phyloP scores from a whole-genome alignment of 1,140 invertebrate species.

The Drosophila melanogaster region DNA sequence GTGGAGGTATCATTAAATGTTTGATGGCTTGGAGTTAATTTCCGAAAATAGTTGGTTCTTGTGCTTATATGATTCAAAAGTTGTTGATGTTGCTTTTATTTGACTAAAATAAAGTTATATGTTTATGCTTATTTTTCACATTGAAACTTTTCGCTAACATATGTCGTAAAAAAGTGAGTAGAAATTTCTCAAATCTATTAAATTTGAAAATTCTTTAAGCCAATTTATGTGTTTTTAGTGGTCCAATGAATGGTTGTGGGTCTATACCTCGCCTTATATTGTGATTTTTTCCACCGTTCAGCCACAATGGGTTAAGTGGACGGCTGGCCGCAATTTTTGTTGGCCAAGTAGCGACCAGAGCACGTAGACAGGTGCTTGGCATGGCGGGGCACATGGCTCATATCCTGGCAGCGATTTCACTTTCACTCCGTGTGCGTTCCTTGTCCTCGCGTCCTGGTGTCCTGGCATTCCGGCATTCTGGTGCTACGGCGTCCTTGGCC shows the following conservation, averaged over 20 bases:
- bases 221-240: not conserved
- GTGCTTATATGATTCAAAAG: not conserved
- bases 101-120: too few relatives aligned
- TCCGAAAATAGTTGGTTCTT: not conserved
- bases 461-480: constrained; percentile 2
- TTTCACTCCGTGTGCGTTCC: constrained; percentile 54
- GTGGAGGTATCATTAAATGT: not conserved
- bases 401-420: constrained; percentile 66
- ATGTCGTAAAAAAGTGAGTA: too few relatives aligned
- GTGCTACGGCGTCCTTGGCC: constrained; percentile 41
- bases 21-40: not conserved
- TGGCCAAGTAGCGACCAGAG: constrained; percentile 19
- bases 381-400: constrained; percentile 50
- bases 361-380: constrained; percentile 46
- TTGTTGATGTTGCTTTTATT: not conserved
- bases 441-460: constrained; percentile 14
- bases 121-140: too few relatives aligned
- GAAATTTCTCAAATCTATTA: too few relatives aligned
- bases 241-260: not conserved
- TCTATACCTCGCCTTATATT: too few relatives aligned
- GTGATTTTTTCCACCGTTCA: not conserved
- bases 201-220: not conserved
- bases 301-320: constrained; percentile 29
- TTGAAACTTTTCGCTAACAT: too few relatives aligned
- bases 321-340: constrained; percentile 14